Evolutionary conservation across 2,113 vertebrate species (phyloP), one percentile per base, ranked within the genome.

Genomic region (Callospermophilus lateralis): DNA sequence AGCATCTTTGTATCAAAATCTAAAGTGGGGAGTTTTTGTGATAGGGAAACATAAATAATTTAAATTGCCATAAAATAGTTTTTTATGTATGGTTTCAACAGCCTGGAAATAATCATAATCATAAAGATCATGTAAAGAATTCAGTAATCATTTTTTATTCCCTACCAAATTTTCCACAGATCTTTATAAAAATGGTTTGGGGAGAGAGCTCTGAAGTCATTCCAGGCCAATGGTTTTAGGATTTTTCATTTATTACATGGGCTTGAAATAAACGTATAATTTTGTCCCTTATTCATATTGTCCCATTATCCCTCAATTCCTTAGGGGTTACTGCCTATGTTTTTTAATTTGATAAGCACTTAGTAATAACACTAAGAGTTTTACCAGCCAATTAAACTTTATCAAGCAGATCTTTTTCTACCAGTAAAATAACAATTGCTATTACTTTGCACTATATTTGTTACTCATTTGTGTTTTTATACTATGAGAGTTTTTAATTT

Each of bases 301-400:
- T 98, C 96, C 95, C 95, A 98, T 98, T 98, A 98, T 98, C 97
- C 97, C 81, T 84, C 98, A 95, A 98, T 96, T 98, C 99, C 96
- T 98, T 10, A 72, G 96, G 92, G 98, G 83, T 98, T 98, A 96
- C 77, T 89, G 91, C 94, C 98, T 97, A 97, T 98, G 97, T 98
- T 98, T 95, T 98, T 98, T 98, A 98, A 98, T 98, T 98, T 98
- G 97, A 98, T 98, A 98, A 98, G 97, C 97, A 97, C 96, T 98
- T 97, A 95, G 91, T 98, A 98, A 98, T 98, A 98, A 96, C 93
- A 93, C 88, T 98, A 97, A 98, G 98, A 97, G 65, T 98, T 98
- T 94, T 96, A 97, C 97, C 97, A 98, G 97, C 97, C 99, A 98
- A 98, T 99, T 99, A 98, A 98, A 98, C 85, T 98, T 98, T 98